A percentile compares a stretch with the other conserved stretches of the same genome.
Conservation (phyloP, 2,113 vertebrate species). For the Cynoglossus semilaevis region DNA sequence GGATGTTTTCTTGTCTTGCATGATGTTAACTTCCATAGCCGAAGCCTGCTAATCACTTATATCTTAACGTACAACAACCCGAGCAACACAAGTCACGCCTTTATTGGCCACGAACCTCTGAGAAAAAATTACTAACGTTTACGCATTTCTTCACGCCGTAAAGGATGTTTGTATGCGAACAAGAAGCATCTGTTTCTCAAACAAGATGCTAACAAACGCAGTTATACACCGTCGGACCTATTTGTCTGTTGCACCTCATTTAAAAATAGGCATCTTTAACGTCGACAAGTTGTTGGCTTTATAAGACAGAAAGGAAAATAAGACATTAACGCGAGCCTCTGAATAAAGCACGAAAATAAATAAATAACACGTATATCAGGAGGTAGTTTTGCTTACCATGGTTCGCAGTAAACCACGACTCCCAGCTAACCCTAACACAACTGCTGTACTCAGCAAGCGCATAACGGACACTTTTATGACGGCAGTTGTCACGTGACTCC, state of each 20-base stretch:
- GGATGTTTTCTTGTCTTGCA: too few relatives aligned
- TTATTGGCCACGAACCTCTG: too few relatives aligned
- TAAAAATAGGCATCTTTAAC: constrained; percentile 30
- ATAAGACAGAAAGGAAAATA: accelerated
- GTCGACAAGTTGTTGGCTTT: neutral
- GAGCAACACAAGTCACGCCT: too few relatives aligned
- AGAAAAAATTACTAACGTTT: too few relatives aligned
- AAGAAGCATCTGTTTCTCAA: neutral
- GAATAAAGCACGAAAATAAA: too few relatives aligned
- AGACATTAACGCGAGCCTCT: too few relatives aligned
- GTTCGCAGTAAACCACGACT: constrained; percentile 36
- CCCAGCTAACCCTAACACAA: constrained; percentile 35
- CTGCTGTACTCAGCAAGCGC: constrained; percentile 24
- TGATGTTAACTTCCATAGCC: too few relatives aligned
- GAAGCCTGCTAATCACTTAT: neutral
- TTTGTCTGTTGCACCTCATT: constrained; percentile 28
- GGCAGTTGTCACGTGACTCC: neutral
- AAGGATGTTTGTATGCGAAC: neutral
- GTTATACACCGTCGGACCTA: constrained; percentile 20
- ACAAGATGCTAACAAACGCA: neutral
- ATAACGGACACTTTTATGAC: neutral
- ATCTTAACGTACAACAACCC: neutral
- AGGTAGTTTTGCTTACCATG: constrained; percentile 62
- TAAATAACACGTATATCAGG: neutral
- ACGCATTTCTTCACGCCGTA: too few relatives aligned